These are phyloP conservation scores for Rhincodon typus DNA, from an alignment of 2,797 vertebrate species.

Conservation along the genomic window DNA sequence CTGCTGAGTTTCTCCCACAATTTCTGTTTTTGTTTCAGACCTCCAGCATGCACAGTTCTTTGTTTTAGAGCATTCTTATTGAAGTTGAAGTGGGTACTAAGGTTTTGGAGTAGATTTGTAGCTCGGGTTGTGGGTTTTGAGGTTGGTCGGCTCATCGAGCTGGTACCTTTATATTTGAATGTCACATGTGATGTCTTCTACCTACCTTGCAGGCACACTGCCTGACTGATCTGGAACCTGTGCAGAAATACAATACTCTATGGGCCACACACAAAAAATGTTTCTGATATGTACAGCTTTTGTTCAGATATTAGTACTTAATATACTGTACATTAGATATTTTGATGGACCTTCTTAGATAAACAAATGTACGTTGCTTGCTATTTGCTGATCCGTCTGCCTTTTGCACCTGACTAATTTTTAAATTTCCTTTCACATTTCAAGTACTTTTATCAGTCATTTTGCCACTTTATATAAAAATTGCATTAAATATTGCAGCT, in stretches of 20 bases:
- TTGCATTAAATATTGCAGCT: neutral
- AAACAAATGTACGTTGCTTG: neutral
- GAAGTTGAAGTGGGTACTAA: too few species aligned
- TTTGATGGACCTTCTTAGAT: neutral
- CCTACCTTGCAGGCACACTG: too few species aligned
- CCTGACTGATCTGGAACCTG: too few species aligned
- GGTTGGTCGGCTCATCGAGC: too few species aligned
- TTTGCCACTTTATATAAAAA: neutral
- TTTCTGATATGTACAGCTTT: neutral
- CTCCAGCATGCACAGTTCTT: too few species aligned
- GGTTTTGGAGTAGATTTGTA: too few species aligned
- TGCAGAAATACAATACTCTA: neutral
- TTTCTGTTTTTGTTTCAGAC: too few species aligned
- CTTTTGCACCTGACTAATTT: neutral
- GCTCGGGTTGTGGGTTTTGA: too few species aligned
- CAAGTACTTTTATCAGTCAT: neutral
- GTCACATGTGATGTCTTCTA: neutral
- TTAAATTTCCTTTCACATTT: neutral
- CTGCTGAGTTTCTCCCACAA: too few species aligned
- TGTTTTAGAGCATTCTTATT: too few species aligned
- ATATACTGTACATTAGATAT: neutral
- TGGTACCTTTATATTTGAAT: neutral
- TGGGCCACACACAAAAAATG: neutral
- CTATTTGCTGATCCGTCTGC: neutral
- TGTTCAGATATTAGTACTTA: neutral